phyloP scores from a whole-genome alignment of 1,140 invertebrate species.

The Halesus radiatus region DNA sequence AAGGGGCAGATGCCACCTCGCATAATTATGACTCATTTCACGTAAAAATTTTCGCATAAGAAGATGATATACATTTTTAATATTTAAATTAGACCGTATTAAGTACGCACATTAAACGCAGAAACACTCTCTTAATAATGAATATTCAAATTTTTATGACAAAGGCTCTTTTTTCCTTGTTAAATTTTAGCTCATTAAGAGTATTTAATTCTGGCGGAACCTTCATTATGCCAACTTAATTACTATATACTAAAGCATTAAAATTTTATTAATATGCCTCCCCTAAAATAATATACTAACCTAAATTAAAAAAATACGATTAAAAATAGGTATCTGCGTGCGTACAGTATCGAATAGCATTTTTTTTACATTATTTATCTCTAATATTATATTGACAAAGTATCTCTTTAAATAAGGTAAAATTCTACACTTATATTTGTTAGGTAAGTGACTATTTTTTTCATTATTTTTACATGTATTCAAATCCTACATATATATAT shows the following conservation, averaged over 20 bases:
- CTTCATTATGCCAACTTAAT: constrained; percentile 31
- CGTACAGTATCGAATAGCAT: no score
- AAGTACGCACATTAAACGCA: constrained; percentile 35
- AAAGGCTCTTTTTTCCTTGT: constrained; percentile 30
- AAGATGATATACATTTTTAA: constrained; percentile 34
- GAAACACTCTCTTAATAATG: constrained; percentile 22
- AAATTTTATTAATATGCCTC: not conserved
- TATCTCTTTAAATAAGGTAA: no score
- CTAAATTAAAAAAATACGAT: no score
- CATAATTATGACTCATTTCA: constrained; percentile 16
- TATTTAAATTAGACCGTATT: constrained; percentile 30
- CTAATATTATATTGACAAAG: no score
- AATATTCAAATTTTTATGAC: constrained; percentile 35
- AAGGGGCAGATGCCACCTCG: constrained; percentile 18
- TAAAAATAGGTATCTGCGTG: no score
- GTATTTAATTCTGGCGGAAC: constrained; percentile 25
- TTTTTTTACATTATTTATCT: no score
- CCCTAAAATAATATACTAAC: no score
- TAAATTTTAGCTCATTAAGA: constrained; percentile 11
- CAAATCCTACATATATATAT: no score
- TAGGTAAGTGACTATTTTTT: no score
- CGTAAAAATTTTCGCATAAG: constrained; percentile 24
- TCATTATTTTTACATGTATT: no score
- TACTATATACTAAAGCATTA: not conserved
- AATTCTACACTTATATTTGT: no score